These are phyloP conservation scores for Lytechinus variegatus DNA, from an alignment of 35 echinoderm and acorn worm genomes.

Conservation along the genomic window DNA sequence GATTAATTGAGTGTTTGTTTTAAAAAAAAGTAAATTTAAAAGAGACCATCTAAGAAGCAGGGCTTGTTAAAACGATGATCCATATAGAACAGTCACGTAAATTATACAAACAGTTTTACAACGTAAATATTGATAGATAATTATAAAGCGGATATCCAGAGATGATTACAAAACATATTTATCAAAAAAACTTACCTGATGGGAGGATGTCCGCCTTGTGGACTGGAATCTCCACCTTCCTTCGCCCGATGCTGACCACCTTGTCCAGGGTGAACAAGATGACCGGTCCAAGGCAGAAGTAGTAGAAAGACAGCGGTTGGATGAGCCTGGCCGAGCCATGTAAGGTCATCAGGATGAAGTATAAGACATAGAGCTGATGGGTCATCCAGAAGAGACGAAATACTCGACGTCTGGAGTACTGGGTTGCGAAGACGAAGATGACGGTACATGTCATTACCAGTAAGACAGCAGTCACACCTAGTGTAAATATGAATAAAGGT, in stretches of 20 bases:
- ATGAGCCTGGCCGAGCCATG: constrained; percentile 74
- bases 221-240: constrained; percentile 69
- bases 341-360: constrained; percentile 65
- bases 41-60: no score
- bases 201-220: constrained; percentile 64
- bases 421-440: constrained; percentile 75
- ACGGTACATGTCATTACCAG: constrained; percentile 60
- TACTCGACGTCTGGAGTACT: constrained; percentile 69
- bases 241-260: constrained; percentile 66
- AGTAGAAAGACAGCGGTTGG: constrained; percentile 54
- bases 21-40: no score
- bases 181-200: no score
- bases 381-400: constrained; percentile 82
- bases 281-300: constrained; percentile 64
- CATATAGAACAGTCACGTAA: no score
- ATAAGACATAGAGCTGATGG: constrained; percentile 70
- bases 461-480: constrained; percentile 67
- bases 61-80: no score
- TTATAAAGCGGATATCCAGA: no score
- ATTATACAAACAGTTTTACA: no score
- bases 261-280: constrained; percentile 76
- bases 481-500: constrained; percentile 16
- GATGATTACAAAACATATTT: no score
- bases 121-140: no score
- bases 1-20: no score